Percentiles rank a stretch among this genome's conserved stretches.
Conservation (phyloP, 2,113 vertebrate genomes). For the Micronisus gabar region DNA sequence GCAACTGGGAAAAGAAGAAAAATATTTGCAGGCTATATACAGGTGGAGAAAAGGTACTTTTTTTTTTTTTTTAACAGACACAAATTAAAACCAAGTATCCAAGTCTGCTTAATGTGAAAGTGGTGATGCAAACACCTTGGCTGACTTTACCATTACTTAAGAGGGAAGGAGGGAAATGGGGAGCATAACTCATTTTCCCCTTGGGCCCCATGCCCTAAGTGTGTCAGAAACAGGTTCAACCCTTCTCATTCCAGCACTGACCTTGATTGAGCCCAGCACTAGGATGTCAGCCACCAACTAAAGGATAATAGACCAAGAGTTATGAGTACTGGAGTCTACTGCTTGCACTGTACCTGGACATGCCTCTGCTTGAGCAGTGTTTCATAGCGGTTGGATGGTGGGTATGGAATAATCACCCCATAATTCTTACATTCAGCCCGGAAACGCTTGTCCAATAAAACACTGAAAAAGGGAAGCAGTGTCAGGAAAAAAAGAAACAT, state of each 20-base stretch:
- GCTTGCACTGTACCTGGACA: slow-evolving; percentile 83
- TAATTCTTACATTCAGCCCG: slow-evolving; percentile 99
- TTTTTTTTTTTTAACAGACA: neutral
- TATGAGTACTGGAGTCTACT: neutral
- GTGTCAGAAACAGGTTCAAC: neutral
- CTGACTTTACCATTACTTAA: neutral
- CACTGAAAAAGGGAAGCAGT: slow-evolving; percentile 71
- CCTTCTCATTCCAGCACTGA: neutral
- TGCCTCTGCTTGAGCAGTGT: slow-evolving; percentile 97
- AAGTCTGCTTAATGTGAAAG: neutral
- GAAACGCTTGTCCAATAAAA: slow-evolving; percentile 96
- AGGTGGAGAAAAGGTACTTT: neutral
- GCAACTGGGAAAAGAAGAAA: slow-evolving; percentile 73
- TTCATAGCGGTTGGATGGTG: slow-evolving; percentile 97
- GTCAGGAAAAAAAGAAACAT: neutral
- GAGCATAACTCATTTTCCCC: neutral
- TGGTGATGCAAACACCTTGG: accelerated
- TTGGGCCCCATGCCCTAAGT: neutral
- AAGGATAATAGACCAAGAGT: neutral
- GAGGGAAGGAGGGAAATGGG: neutral
- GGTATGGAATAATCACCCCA: slow-evolving; percentile 96
- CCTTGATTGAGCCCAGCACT: neutral
- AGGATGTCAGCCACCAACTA: neutral
- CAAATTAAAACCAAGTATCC: neutral
- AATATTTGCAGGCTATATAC: neutral